Conservation (phyloP, 2,797 vertebrate species). For the Trachurus trachurus region DNA sequence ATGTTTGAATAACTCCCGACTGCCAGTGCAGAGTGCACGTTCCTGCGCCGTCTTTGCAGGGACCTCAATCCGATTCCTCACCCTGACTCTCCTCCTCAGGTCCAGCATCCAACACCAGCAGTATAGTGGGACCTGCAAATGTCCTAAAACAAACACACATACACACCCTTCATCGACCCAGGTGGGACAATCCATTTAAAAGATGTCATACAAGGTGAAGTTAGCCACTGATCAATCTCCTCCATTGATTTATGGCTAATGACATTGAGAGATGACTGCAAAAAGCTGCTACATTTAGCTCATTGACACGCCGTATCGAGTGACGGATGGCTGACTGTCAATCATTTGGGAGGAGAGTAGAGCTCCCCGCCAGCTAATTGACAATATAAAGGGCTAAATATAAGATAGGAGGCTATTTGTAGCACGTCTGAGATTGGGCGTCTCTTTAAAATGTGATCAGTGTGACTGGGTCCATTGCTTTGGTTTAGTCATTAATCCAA, state of each 20-base stretch:
- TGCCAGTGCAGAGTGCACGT: conserved; percentile 16
- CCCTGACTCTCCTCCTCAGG: too few relatives aligned
- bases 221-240: conserved; percentile 51
- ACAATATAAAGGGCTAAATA: conserved; percentile 38
- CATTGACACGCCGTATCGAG: conserved; percentile 54
- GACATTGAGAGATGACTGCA: conserved; percentile 57
- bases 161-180: conserved; percentile 27
- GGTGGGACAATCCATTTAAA: conserved; percentile 55
- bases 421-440: not conserved
- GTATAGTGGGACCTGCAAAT: too few relatives aligned
- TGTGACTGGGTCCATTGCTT: not conserved
- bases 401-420: conserved; percentile 36
- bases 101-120: too few relatives aligned
- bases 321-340: conserved; percentile 38
- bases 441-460: conserved; percentile 30
- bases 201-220: conserved; percentile 66
- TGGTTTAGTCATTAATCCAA: not conserved
- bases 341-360: conserved; percentile 30
- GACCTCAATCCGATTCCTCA: too few relatives aligned
- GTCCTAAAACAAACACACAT: not conserved
- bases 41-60: too few relatives aligned
- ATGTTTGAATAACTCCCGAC: conserved; percentile 22
- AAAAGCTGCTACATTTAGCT: conserved; percentile 63
- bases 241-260: conserved; percentile 60
- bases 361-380: conserved; percentile 40